Percentiles rank a stretch among this genome's conserved stretches.
Evolutionary conservation across 2,797 vertebrate genomes (phyloP).

Genomic region (Okamejei kenojei): DNA sequence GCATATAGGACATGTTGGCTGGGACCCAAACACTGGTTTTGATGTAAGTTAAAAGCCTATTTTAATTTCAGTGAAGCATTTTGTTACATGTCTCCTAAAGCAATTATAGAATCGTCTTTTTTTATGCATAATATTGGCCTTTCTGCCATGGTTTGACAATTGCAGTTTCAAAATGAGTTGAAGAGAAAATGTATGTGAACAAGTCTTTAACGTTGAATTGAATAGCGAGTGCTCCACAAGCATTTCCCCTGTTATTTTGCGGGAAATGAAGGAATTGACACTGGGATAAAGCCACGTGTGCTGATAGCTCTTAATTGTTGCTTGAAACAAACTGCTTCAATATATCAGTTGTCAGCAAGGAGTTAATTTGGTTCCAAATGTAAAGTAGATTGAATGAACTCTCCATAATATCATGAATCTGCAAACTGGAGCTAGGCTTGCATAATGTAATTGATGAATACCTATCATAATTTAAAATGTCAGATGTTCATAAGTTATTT

Average conservation of each 20-base stretch:
- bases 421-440: not conserved
- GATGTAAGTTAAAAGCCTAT: constrained; percentile 76
- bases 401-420: not conserved
- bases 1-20: constrained; percentile 96
- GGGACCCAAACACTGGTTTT: constrained; percentile 98
- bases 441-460: not conserved
- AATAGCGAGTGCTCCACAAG: not conserved
- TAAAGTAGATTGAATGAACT: not conserved
- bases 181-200: not conserved
- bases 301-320: not conserved
- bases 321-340: not conserved
- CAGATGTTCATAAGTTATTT: not conserved
- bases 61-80: not conserved
- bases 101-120: not conserved
- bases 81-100: not conserved
- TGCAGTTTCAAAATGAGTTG: not conserved
- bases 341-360: not conserved
- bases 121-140: not conserved
- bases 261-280: not conserved
- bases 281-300: not conserved
- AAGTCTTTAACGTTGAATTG: not conserved
- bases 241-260: not conserved
- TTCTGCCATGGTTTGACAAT: not conserved
- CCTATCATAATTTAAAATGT: not conserved
- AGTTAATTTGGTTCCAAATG: not conserved